phyloP scores from a whole-genome alignment of 2,888 invertebrate species.

The Zeuzera pyrina region DNA sequence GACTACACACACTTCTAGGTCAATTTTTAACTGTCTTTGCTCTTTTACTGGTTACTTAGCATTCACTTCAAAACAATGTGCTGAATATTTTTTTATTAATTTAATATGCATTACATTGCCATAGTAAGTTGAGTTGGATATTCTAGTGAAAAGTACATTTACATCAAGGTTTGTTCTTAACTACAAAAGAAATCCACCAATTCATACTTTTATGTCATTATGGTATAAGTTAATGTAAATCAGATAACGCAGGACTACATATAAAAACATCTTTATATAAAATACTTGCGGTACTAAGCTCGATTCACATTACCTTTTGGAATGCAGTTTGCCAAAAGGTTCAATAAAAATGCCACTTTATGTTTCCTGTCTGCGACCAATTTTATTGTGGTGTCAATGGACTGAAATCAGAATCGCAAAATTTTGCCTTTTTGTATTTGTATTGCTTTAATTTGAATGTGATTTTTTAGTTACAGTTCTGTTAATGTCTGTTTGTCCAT shows the following conservation, averaged over 20 bases:
- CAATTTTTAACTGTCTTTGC: constrained; percentile 34
- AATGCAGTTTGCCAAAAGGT: constrained; percentile 58
- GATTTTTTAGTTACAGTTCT: constrained; percentile 22
- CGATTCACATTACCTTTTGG: constrained; percentile 33
- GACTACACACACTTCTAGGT: constrained; percentile 35
- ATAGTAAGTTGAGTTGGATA: too few species aligned
- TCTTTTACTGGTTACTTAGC: constrained; percentile 25
- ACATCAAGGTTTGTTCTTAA: too few species aligned
- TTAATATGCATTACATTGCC: too few species aligned
- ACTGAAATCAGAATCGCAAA: constrained; percentile 33
- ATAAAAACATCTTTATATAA: constrained; percentile 6
- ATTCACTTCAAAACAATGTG: too few species aligned
- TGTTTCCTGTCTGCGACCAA: constrained; percentile 59
- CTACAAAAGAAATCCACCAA: too few species aligned
- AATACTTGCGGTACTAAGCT: constrained; percentile 16
- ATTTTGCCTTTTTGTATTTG: constrained; percentile 29
- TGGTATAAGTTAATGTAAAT: too few species aligned
- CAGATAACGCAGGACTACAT: constrained; percentile 2
- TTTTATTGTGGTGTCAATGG: constrained; percentile 61
- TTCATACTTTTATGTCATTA: too few species aligned
- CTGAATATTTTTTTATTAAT: too few species aligned
- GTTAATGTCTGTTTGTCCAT: too few species aligned
- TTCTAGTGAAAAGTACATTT: too few species aligned
- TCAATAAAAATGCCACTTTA: constrained; percentile 62
- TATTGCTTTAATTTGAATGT: constrained; percentile 39